Conservation (phyloP, 2,888 invertebrate genomes). For the Scaptomyza flava region DNA sequence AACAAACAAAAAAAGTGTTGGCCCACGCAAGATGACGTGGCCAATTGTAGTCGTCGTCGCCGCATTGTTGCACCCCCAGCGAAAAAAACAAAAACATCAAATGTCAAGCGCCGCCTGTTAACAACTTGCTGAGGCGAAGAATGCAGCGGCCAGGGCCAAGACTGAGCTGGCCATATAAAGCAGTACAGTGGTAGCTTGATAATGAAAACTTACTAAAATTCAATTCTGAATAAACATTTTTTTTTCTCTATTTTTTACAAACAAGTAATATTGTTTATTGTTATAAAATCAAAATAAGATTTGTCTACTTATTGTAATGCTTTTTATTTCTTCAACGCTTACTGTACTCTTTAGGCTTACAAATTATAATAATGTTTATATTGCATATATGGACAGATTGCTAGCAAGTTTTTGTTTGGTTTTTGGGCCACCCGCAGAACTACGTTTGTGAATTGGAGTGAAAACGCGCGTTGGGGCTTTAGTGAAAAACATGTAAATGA, state of each 20-base stretch:
- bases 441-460: conserved; percentile 56
- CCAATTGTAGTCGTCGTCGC: conserved; percentile 18
- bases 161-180: conserved; percentile 32
- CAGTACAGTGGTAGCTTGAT: conserved; percentile 10
- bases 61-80: conserved; percentile 51
- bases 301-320: no score
- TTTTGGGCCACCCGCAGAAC: conserved; percentile 48
- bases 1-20: conserved; percentile 27
- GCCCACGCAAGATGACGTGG: conserved; percentile 50
- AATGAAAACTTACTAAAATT: not conserved
- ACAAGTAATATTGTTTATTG: not conserved
- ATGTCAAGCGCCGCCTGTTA: conserved; percentile 42
- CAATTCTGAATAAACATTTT: no score
- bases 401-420: not conserved
- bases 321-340: not conserved
- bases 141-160: conserved; percentile 41
- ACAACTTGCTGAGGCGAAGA: conserved; percentile 11
- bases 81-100: conserved; percentile 32
- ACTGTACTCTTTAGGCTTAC: not conserved
- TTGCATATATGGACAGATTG: conserved; percentile 23
- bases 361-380: not conserved
- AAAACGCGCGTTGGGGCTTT: conserved; percentile 54
- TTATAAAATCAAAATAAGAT: no score
- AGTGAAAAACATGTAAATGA: conserved; percentile 69
- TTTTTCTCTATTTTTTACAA: not conserved